Conservation (phyloP, 2,888 invertebrate genomes). For the Nemapogon koenigi region DNA sequence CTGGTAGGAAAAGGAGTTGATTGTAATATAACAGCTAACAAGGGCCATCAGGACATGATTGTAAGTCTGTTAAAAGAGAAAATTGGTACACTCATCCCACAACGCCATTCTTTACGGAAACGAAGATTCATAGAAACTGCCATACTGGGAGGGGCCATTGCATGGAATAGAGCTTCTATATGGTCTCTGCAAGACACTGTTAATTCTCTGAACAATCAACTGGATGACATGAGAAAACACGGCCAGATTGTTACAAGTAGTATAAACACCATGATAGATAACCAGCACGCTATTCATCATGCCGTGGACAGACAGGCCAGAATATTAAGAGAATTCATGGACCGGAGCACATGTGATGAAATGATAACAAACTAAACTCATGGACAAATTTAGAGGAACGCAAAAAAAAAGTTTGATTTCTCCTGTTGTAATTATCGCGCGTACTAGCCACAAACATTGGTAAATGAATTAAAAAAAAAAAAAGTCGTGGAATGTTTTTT, state of each 20-base stretch:
- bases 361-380: conserved; percentile 1
- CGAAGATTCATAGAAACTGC: not conserved
- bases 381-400: no score
- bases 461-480: no score
- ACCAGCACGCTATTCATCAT: conserved; percentile 2
- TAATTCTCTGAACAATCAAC: not conserved
- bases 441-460: no score
- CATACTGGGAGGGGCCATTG: conserved; percentile 1
- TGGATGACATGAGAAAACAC: not conserved
- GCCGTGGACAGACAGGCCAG: conserved; percentile 3
- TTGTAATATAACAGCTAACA: conserved; percentile 1
- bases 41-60: not conserved
- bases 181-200: not conserved
- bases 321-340: conserved; percentile 1
- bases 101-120: not conserved
- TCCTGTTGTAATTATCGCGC: no score
- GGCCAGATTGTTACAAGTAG: not conserved
- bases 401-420: no score
- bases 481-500: no score
- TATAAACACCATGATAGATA: conserved; percentile 2
- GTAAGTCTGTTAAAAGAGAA: conserved; percentile 1
- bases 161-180: conserved; percentile 2
- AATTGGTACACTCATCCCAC: conserved; percentile 1
- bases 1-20: no score
- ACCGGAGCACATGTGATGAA: conserved; percentile 1